phyloP scores from a whole-genome alignment of 2,113 vertebrate species.

The Ceratotherium simum region DNA sequence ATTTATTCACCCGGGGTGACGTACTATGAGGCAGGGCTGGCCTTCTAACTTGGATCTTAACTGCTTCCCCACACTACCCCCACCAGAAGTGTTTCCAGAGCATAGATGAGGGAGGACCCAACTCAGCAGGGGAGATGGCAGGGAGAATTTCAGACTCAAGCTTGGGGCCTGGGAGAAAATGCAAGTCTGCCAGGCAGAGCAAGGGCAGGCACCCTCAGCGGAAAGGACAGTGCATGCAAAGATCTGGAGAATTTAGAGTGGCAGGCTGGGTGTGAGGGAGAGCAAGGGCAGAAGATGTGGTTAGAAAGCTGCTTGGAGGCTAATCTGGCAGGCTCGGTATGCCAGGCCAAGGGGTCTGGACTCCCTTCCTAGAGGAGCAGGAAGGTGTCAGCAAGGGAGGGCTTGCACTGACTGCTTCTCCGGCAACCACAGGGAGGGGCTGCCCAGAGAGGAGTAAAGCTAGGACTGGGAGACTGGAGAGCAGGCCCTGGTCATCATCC shows the following conservation, averaged over 20 bases:
- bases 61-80: background rate
- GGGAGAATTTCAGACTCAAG: background rate
- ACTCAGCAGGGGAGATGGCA: background rate
- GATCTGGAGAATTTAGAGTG: background rate
- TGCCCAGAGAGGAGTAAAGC: background rate
- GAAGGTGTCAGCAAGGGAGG: background rate
- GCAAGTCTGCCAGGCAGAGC: background rate
- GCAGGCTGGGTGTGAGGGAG: background rate
- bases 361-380: background rate
- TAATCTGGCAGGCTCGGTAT: background rate
- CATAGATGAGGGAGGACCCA: background rate
- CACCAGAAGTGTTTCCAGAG: background rate
- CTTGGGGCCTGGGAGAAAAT: background rate
- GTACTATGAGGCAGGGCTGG: background rate
- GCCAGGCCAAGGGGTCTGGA: background rate
- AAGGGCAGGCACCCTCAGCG: background rate
- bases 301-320: background rate
- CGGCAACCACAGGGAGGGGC: background rate
- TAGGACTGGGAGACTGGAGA: background rate
- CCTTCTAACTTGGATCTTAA: slow-evolving; percentile 10
- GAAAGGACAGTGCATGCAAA: background rate
- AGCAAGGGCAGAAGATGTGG: background rate
- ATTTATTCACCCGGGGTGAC: background rate
- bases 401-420: background rate
- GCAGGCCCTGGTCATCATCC: background rate